Base-by-base conservation (phyloP, 2,888 invertebrate species). In the Himalopsyche anomala region DNA sequence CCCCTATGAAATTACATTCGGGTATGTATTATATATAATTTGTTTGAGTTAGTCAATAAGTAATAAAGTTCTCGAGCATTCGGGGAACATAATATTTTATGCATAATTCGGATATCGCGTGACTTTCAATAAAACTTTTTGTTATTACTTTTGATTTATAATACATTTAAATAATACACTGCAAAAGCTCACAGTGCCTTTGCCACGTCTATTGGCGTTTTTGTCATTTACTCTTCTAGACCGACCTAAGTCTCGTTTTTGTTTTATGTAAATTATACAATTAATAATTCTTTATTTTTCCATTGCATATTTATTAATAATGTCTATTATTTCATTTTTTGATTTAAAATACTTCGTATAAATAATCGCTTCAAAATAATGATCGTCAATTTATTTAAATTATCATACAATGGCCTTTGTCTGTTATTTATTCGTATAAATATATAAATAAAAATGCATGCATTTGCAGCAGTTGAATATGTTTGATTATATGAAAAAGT, bases 351-450 rank as follows among this genome's bases (percentile, higher is more conserved):
- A 81, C 84, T 86, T 79, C 54, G 82, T 80, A 86, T 86, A 86
- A 80, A 79, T 82, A 62, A 62, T 79, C 56, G 82, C 82, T 69
- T 85, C 85, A 82, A 82, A 85, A 84, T 28, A 28, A 28, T 82
- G 82, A 80, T 56, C 54, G 79, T 45, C 84, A 81, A 84, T 82
- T 82, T 36, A 85, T 85, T 83, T 55, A 85, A 85, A 87, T 87
- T 87, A 87, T 85, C 87, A 87, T 85, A 87, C 87, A 87, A 87
- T 87, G 87, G 87, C 80, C 83, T 84, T 86, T 87, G 82, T 85
- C 82, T 85, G 82, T 82, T 74, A 54, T 56, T 82, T 80, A 82
- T 19, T 19, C 4, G 62, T 62, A 6, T 62, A 5, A 56, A 8
- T 82, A 56, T 82, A 62, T 82, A 36, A 56, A 56, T 56, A 45